Percentiles rank a stretch among this genome's conserved stretches.
phyloP scores from a whole-genome alignment of 1,140 invertebrate species.

The Chironomus tepperi region DNA sequence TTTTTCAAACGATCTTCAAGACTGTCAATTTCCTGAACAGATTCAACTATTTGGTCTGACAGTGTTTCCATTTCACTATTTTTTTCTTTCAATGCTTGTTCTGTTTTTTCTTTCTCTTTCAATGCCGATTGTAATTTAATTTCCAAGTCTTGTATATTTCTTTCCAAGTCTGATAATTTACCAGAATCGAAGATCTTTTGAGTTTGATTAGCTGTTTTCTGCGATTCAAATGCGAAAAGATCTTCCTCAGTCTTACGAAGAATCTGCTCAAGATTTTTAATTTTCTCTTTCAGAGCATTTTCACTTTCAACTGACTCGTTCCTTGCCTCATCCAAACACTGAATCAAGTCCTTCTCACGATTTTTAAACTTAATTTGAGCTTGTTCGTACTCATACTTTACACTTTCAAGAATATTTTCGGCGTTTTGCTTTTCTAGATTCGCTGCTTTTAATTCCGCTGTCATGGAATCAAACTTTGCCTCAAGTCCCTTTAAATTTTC shows the following conservation, averaged over 20 bases:
- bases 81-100: background rate
- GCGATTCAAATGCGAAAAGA: slow-evolving; percentile 27
- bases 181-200: background rate
- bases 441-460: slow-evolving; percentile 27
- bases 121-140: background rate
- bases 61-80: background rate
- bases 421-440: slow-evolving; percentile 31
- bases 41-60: background rate
- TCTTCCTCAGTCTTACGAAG: slow-evolving; percentile 31
- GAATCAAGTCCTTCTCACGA: slow-evolving; percentile 34
- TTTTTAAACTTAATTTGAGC: slow-evolving; percentile 32
- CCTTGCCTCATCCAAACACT: slow-evolving; percentile 30
- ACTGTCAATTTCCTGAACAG: background rate
- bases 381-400: slow-evolving; percentile 36
- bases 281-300: slow-evolving; percentile 25
- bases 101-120: background rate
- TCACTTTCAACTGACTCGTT: slow-evolving; percentile 23
- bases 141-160: background rate
- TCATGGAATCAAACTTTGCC: slow-evolving; percentile 26
- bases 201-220: slow-evolving; percentile 23
- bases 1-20: background rate
- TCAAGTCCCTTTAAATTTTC: slow-evolving; percentile 16
- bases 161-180: background rate
- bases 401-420: slow-evolving; percentile 34
- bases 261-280: slow-evolving; percentile 26